phyloP scores from a whole-genome alignment of 2,888 invertebrate genomes.

The Tetragonula carbonaria region DNA sequence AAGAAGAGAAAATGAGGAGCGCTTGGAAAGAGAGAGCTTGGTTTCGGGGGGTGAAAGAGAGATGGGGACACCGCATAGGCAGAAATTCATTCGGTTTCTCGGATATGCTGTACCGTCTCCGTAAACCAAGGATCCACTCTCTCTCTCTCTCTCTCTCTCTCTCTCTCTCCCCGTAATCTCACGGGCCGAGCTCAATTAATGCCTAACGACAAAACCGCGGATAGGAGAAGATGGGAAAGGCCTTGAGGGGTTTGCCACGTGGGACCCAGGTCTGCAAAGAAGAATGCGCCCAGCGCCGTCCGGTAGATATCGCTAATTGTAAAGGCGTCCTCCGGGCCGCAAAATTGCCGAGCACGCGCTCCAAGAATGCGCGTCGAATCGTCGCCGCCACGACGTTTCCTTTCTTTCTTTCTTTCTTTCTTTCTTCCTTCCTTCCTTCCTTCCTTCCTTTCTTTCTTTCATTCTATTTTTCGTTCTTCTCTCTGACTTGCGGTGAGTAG shows the following conservation, averaged over 20 bases:
- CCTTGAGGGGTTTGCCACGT: conserved; percentile 57
- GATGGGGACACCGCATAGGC: conserved; percentile 37
- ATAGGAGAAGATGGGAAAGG: conserved; percentile 20
- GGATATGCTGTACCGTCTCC: conserved; percentile 59
- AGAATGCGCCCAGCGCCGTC: conserved; percentile 62
- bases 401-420: conserved; percentile 5
- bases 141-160: no score
- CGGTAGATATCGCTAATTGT: conserved; percentile 79
- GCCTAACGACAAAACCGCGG: conserved; percentile 77
- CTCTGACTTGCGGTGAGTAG: neutral
- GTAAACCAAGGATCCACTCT: conserved; percentile 32
- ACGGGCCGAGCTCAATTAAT: conserved; percentile 76
- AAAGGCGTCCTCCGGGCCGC: conserved; percentile 69
- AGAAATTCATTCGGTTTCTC: conserved; percentile 75
- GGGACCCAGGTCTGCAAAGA: conserved; percentile 58
- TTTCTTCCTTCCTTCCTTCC: neutral
- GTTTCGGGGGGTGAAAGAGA: conserved; percentile 26
- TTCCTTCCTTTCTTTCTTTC: neutral
- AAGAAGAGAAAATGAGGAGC: conserved; percentile 48
- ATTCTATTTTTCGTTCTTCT: neutral
- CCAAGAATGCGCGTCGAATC: conserved; percentile 69
- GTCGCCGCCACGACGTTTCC: conserved; percentile 24
- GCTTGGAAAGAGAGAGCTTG: conserved; percentile 9
- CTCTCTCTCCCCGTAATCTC: conserved; percentile 74
- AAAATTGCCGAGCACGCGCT: conserved; percentile 71